phyloP scores from a whole-genome alignment of 1,140 invertebrate species.

The Liolophura sinensis region DNA sequence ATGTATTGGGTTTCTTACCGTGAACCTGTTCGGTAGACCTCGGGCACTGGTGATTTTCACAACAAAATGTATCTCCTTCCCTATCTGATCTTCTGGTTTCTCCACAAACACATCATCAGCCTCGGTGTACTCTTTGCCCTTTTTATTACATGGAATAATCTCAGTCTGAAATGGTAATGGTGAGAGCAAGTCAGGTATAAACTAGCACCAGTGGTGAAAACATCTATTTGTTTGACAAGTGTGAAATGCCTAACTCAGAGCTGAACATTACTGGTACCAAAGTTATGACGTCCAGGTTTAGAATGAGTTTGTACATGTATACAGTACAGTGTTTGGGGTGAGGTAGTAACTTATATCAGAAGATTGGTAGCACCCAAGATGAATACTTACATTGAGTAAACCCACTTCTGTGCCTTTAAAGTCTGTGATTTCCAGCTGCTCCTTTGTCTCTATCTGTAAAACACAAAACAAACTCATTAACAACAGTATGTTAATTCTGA shows the following conservation, averaged over 20 bases:
- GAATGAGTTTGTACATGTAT: too few species aligned
- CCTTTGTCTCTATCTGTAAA: slow-evolving; percentile 62
- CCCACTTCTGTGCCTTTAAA: slow-evolving; percentile 64
- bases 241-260: too few species aligned
- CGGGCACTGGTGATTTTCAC: slow-evolving; percentile 60
- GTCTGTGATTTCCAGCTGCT: slow-evolving; percentile 64
- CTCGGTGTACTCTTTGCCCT: slow-evolving; percentile 60
- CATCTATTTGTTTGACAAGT: too few species aligned
- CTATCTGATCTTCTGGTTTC: slow-evolving; percentile 59
- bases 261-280: too few species aligned
- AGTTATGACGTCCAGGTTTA: too few species aligned
- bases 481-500: not conserved
- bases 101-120: slow-evolving; percentile 63
- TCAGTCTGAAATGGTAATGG: slow-evolving; percentile 51
- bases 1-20: slow-evolving; percentile 50
- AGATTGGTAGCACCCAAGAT: not conserved
- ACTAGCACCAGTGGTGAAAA: too few species aligned
- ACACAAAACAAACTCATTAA: slow-evolving; percentile 1
- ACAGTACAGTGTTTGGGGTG: too few species aligned
- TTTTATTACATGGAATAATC: slow-evolving; percentile 58
- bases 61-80: slow-evolving; percentile 60
- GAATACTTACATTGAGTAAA: slow-evolving; percentile 60
- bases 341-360: not conserved
- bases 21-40: slow-evolving; percentile 62
- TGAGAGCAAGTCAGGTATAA: too few species aligned